Conservation (phyloP, 2,888 invertebrate genomes). For the Gasteruption jaculator region DNA sequence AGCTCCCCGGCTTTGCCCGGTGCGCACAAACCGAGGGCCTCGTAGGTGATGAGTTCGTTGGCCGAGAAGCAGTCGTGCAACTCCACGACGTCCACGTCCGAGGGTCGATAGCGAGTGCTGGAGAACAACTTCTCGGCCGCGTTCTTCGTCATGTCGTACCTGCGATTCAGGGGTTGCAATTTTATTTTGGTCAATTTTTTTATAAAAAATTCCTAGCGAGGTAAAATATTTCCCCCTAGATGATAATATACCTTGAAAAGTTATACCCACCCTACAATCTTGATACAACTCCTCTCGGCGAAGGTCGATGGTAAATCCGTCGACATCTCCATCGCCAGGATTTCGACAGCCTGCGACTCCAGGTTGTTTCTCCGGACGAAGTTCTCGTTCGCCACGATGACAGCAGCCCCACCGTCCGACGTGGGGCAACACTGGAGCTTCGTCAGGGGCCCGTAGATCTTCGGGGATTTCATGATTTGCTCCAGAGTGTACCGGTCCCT, state of each 20-base stretch:
- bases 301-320: slow-evolving; percentile 89
- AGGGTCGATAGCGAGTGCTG: slow-evolving; percentile 70
- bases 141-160: slow-evolving; percentile 88
- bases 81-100: slow-evolving; percentile 90
- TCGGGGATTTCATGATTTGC: slow-evolving; percentile 83
- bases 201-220: slow-evolving; percentile 3
- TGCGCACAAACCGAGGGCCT: slow-evolving; percentile 88
- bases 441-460: slow-evolving; percentile 86
- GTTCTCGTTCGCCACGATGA: slow-evolving; percentile 83
- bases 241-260: neutral
- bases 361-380: slow-evolving; percentile 83
- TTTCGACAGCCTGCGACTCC: slow-evolving; percentile 86
- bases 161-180: slow-evolving; percentile 52
- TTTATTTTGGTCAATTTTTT: neutral
- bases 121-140: slow-evolving; percentile 74
- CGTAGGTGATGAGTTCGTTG: slow-evolving; percentile 96
- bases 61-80: slow-evolving; percentile 98
- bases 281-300: slow-evolving; percentile 73
- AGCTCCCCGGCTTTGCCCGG: slow-evolving; percentile 88
- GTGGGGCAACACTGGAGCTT: slow-evolving; percentile 98
- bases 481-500: slow-evolving; percentile 86
- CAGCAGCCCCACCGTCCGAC: slow-evolving; percentile 96
- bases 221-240: neutral
- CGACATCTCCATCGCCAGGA: slow-evolving; percentile 94
- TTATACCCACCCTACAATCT: slow-evolving; percentile 56